These are phyloP conservation scores for Cyprichromis sp. DNA, from an alignment of 2,113 vertebrate genomes.

Conservation along the genomic window DNA sequence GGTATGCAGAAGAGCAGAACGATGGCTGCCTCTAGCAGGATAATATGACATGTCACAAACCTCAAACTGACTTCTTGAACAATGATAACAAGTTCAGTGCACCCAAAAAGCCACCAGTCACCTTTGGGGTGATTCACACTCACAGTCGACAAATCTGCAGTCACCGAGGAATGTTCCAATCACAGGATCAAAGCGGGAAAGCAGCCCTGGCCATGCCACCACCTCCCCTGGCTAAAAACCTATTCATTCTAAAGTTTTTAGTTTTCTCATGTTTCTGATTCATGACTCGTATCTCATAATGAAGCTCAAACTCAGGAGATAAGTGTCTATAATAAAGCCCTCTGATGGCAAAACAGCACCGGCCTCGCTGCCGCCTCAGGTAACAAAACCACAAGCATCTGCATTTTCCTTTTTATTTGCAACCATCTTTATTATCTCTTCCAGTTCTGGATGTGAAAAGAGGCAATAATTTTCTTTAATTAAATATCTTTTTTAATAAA, in stretches of 20 bases:
- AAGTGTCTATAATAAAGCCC: background rate
- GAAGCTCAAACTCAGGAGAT: background rate
- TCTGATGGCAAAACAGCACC: background rate
- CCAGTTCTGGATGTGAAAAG: constrained; percentile 86
- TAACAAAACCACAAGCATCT: background rate
- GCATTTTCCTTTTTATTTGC: constrained; percentile 49
- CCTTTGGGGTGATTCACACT: background rate
- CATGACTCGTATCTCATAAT: background rate
- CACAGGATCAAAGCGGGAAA: background rate
- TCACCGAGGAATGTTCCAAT: fast-evolving
- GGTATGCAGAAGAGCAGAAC: background rate
- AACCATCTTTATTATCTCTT: constrained; percentile 75
- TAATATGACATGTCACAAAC: background rate
- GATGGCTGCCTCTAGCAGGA: background rate
- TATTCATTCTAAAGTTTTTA: background rate
- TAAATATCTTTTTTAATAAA: constrained; percentile 88
- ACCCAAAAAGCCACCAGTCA: background rate
- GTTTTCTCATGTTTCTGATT: background rate
- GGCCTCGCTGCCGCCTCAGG: background rate
- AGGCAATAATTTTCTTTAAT: constrained; percentile 82
- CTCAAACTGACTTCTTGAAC: background rate
- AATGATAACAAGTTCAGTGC: background rate
- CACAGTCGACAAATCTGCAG: background rate
- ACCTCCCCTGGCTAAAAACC: background rate
- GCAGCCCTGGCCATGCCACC: background rate